Conservation (phyloP, 2,888 invertebrate species). For the Leucania comma region DNA sequence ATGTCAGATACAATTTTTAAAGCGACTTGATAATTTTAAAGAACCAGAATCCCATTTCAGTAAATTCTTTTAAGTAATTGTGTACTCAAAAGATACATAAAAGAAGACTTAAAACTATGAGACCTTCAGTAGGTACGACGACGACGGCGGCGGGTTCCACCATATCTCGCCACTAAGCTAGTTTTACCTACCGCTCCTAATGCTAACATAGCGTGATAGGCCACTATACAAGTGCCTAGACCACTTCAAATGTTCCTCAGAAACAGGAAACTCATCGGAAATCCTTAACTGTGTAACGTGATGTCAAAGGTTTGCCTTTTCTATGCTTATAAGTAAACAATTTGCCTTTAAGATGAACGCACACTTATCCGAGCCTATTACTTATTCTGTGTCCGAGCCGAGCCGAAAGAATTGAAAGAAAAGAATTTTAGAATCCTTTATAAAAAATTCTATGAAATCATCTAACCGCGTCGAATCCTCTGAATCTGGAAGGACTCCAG, state of each 20-base stretch:
- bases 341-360: neutral
- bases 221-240: slow-evolving; percentile 57
- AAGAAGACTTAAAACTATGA: slow-evolving; percentile 3
- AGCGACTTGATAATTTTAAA: neutral
- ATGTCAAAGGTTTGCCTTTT: slow-evolving; percentile 22
- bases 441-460: too few relatives aligned
- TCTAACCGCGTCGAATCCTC: too few relatives aligned
- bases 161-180: slow-evolving; percentile 12
- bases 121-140: neutral
- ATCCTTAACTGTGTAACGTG: slow-evolving; percentile 29
- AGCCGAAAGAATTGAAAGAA: too few relatives aligned
- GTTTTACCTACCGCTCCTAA: slow-evolving; percentile 35
- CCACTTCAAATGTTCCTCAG: slow-evolving; percentile 38
- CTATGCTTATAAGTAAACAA: slow-evolving; percentile 5
- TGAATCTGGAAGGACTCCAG: too few relatives aligned
- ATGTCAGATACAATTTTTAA: too few relatives aligned
- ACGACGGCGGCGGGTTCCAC: neutral
- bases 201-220: slow-evolving; percentile 53
- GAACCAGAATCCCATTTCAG: neutral
- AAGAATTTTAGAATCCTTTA: too few relatives aligned
- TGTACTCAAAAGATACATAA: neutral
- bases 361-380: too few relatives aligned
- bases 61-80: neutral
- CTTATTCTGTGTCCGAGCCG: too few relatives aligned
- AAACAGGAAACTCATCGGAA: slow-evolving; percentile 48